Evolutionary conservation across 2,113 vertebrate species (phyloP).

Genomic region (Tautogolabrus adspersus): DNA sequence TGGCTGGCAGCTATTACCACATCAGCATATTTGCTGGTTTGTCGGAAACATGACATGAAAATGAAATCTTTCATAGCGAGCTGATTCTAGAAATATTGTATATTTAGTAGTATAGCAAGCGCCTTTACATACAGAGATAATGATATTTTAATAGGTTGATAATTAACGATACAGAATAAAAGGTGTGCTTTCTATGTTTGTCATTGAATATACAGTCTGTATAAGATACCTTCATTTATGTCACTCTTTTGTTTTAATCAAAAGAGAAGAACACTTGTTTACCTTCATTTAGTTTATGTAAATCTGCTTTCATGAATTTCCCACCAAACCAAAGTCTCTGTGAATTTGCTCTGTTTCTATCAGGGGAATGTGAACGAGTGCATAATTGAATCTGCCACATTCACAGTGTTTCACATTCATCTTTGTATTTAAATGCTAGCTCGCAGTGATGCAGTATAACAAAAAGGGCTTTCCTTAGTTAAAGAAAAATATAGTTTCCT

Average conservation of each 20-base stretch:
- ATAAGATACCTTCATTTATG: constrained; percentile 21
- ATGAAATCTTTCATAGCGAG: too few species aligned
- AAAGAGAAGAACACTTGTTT: constrained; percentile 60
- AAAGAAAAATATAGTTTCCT: constrained; percentile 52
- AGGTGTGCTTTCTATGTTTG: background rate
- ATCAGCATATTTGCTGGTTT: too few species aligned
- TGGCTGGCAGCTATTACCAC: too few species aligned
- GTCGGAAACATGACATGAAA: too few species aligned
- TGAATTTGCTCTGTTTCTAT: constrained; percentile 62
- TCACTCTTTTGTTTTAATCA: constrained; percentile 44
- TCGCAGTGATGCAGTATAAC: constrained; percentile 53
- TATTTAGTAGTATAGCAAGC: too few species aligned
- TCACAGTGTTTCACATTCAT: constrained; percentile 66
- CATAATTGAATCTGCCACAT: constrained; percentile 69
- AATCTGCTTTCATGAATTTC: constrained; percentile 64
- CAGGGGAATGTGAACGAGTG: constrained; percentile 59
- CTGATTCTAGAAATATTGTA: too few species aligned
- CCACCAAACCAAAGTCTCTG: constrained; percentile 49
- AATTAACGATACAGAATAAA: background rate
- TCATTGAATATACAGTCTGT: constrained; percentile 16
- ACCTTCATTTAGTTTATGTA: constrained; percentile 58
- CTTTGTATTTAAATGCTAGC: constrained; percentile 56
- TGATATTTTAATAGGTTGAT: constrained; percentile 3
- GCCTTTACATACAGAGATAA: background rate
- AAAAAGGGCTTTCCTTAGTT: constrained; percentile 56